Evolutionary conservation across 2,113 vertebrate species (phyloP), one percentile per base, ranked within the genome.

Genomic region (Rhizomys pruinosus): DNA sequence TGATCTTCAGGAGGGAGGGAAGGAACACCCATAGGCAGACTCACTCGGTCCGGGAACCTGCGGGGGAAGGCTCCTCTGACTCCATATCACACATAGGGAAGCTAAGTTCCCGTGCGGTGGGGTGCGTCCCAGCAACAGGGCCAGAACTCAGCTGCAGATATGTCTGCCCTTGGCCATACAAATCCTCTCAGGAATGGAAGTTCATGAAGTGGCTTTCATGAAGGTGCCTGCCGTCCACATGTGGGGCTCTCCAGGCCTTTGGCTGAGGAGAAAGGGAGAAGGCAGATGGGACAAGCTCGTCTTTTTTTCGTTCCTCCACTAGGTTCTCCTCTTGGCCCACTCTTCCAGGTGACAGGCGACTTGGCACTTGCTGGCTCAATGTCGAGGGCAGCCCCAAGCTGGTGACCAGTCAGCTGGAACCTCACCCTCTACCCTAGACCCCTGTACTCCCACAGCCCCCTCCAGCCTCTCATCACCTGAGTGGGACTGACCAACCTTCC

Each of bases 61-160:
- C 7, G 0, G 7, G 37, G 34, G 6, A n/a, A 32, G 27, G 16
- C 39, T 47, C 52, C 23, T 61, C 2, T 9, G 16, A n/a, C 4
- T 44, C 23, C 44, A 42, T 37, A 39, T 37, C 34, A 44, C 78
- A 64, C 47, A n/a, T 5, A 9, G 84, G 19, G 74, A 79, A 76
- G 29, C 34, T 0, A 3, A 73, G 77, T 20, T 15, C 42, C 44
- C 3, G 57, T 44, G 8, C 47, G 16, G 13, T 3, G 44, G 5
- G 27, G 12, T 2, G 13, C 29, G 23, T 52, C n/a, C 52, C 16
- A 4, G 73, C 19, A 42, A 52, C n/a, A 39, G 78, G 19, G 3
- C 57, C 10, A 0, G 57, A 16, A 52, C 32, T 7, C 9, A 0
- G 15, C 6, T 2, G 59, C 16, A 61, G 59, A 34, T 47, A 25